Conservation (phyloP, 2,113 vertebrate species). For the Tapirus terrestris region DNA sequence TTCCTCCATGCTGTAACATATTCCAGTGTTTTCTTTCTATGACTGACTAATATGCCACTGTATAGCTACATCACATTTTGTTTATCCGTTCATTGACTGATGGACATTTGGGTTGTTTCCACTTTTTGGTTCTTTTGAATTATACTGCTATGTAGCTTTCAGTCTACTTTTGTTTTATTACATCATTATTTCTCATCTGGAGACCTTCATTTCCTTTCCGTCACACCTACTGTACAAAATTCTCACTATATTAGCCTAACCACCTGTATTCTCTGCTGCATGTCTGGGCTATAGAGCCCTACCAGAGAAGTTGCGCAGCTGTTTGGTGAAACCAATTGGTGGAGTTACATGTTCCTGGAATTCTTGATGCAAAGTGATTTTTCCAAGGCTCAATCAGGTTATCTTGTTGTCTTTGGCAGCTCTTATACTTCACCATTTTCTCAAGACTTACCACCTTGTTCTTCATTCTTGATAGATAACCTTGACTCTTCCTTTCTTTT, state of each 20-base stretch:
- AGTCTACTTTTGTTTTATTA: not conserved
- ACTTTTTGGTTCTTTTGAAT: not conserved
- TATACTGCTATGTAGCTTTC: not conserved
- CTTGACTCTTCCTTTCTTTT: slow-evolving; percentile 5
- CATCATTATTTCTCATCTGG: not conserved
- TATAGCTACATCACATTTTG: not conserved
- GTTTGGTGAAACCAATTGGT: not conserved
- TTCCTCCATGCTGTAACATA: not conserved
- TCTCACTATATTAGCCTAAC: not conserved
- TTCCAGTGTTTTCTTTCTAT: slow-evolving; percentile 8
- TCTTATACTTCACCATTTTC: not conserved
- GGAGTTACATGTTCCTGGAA: not conserved
- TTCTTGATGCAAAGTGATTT: slow-evolving; percentile 12
- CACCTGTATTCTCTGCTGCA: not conserved
- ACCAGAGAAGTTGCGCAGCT: not conserved
- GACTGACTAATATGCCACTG: not conserved
- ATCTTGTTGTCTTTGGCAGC: not conserved
- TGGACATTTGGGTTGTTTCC: not conserved
- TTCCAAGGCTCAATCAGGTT: not conserved
- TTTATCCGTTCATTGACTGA: not conserved
- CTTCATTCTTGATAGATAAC: slow-evolving; percentile 25
- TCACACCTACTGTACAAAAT: not conserved
- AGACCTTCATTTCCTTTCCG: not conserved
- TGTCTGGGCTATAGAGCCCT: not conserved
- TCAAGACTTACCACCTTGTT: not conserved